Evolutionary conservation across 2,888 invertebrate species (phyloP), one percentile per base, ranked within the genome.

Genomic region (Eupithecia tripunctaria): DNA sequence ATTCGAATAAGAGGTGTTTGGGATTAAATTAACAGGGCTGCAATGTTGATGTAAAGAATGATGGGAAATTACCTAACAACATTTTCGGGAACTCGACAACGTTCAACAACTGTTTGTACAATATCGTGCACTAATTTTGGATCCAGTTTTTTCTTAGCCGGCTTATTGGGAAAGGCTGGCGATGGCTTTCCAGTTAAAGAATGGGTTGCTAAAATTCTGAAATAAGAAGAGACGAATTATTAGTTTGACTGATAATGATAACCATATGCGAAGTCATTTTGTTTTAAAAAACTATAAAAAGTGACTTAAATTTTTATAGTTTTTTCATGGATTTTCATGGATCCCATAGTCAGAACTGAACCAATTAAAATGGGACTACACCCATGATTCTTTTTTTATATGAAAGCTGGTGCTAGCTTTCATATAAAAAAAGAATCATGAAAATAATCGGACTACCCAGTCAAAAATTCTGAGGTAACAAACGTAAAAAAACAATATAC

Each of bases 161-260:
- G 89, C 70, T 89, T 92, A 70, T 88, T 84, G 0, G 87, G 88
- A 72, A 92, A 91, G 0, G 92, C 95, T 0, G 95, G 95, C 4
- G 95, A 95, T 2, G 94, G 94, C 79, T 95, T 95, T 6, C 96
- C 95, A 0, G 95, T 95, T 5, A 96, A 81, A 0, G 95, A 95
- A 83, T 95, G 95, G 6, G 95, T 95, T 14, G 95, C 95, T 67
- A 96, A 82, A 6, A 93, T 85, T 62, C 94, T 93, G 78, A 67
- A 86, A 85, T 68, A 60, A 63, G 41, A 70, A 60, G n/a, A 14
- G 8, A 5, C 14, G 12, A 21, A 25, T 21, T 36, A 36, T 27
- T 32, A 60, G 18, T 60, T 60, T 18, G 5, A n/a, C n/a, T n/a
- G n/a, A n/a, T n/a, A 60, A 14, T 27, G 3, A 27, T 4, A n/a